Evolutionary conservation across 2,113 vertebrate species (phyloP), one percentile per base, ranked within the genome.

Genomic region (Psephotus haematonotus): DNA sequence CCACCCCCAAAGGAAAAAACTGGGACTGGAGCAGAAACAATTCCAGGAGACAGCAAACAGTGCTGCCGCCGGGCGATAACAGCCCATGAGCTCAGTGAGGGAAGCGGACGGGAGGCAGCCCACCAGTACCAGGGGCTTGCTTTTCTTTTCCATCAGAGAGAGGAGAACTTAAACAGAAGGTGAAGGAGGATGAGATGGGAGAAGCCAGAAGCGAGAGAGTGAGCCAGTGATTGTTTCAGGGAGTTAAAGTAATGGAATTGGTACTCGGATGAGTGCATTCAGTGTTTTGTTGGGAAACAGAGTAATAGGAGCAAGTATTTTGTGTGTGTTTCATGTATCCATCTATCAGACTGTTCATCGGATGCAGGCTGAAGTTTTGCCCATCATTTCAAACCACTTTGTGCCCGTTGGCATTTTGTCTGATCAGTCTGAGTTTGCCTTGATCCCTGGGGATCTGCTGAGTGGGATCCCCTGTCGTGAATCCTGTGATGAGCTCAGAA

Each of bases 21-120:
- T 4, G 19, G 57, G 96, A 29, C 57, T 91, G 15, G 37, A 77
- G 88, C 57, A 49, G 37, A 82, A 97, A 97, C 95, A 96, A 95
- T 97, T 65, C 31, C 96, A 95, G 96, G 95, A 97, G 96, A 59
- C 93, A 62, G 93, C 23, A 4, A 55, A 25, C 7, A 27, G 90
- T 50, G 81, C 96, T 95, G 94, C 87, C 35, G 5, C 3, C 1
- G 62, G 0, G 64, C 3, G 96, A 93, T 96, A 96, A 90, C 53
- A 3, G 65, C 77, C 53, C 50, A 5, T n/a, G 92, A 52, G 43
- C 87, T 79, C 75, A 28, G 87, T 10, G 1, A 3, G 88, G 95
- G 92, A 71, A 72, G 69, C 49, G 0, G 23, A 64, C 77, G 72
- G 79, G 68, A 57, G 78, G 72, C 91, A 37, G 50, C 23, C 83